Percentiles rank a stretch among this genome's conserved stretches.
Evolutionary conservation across 2,113 vertebrate genomes (phyloP).

Genomic region (Lontra canadensis): DNA sequence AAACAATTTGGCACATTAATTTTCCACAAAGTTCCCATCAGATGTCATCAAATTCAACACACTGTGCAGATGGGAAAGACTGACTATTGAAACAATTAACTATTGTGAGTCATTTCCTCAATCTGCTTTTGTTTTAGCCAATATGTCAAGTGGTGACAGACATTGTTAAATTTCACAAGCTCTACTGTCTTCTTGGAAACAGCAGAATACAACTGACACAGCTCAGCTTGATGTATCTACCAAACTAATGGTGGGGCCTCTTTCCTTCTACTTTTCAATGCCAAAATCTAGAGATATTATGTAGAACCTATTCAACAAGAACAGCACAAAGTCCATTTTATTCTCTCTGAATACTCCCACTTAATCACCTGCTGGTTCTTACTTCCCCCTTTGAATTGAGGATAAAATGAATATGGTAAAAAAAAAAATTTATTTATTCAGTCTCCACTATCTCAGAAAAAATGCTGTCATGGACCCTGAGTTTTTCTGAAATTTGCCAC

Average conservation of each 20-base stretch:
- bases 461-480: background rate
- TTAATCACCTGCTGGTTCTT: conserved; percentile 40
- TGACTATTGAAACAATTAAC: conserved; percentile 62
- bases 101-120: conserved; percentile 73
- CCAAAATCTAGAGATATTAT: conserved; percentile 61
- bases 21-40: conserved; percentile 68
- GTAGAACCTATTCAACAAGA: conserved; percentile 36
- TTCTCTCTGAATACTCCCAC: background rate
- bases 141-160: conserved; percentile 62
- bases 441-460: background rate
- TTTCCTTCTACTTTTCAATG: conserved; percentile 49
- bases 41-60: conserved; percentile 71
- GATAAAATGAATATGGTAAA: conserved; percentile 34
- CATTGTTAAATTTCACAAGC: conserved; percentile 52
- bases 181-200: conserved; percentile 70
- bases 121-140: conserved; percentile 68
- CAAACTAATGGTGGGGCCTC: conserved; percentile 24
- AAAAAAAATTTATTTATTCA: conserved; percentile 24
- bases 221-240: conserved; percentile 65
- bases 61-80: conserved; percentile 73
- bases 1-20: conserved; percentile 46
- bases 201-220: conserved; percentile 53
- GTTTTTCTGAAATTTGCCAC: background rate
- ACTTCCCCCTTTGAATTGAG: conserved; percentile 26
- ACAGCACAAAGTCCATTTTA: conserved; percentile 13